These are phyloP conservation scores for Aspiorhynchus laticeps DNA, from an alignment of 2,113 vertebrate genomes.

Conservation along the genomic window DNA sequence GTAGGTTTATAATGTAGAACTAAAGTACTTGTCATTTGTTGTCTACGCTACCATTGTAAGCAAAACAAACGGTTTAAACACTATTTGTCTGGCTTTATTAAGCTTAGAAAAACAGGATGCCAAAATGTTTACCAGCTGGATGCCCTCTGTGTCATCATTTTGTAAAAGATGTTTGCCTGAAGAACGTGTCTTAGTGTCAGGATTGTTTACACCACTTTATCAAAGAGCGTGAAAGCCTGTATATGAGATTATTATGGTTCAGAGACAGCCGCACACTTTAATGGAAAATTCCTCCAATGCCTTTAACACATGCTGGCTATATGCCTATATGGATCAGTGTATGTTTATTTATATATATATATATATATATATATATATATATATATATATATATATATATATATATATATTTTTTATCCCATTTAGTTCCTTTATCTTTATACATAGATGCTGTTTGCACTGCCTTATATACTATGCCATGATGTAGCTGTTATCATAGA, in stretches of 20 bases:
- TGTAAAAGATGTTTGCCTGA: conserved; percentile 4
- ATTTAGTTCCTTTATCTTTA: neutral
- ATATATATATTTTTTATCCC: neutral
- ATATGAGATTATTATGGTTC: conserved; percentile 36
- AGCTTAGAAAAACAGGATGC: neutral
- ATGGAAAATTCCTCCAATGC: neutral
- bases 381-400: neutral
- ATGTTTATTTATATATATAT: neutral
- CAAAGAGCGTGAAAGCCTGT: conserved; percentile 35
- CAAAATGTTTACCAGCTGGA: conserved; percentile 10
- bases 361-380: neutral
- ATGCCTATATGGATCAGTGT: neutral
- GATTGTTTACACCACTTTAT: conserved; percentile 43
- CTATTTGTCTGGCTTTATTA: neutral
- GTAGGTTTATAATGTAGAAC: neutral
- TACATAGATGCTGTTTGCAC: neutral
- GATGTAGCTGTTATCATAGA: neutral
- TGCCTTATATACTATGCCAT: neutral
- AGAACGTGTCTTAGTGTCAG: conserved; percentile 15
- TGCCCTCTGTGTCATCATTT: neutral
- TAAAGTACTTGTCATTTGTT: neutral
- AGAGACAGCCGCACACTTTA: conserved; percentile 20
- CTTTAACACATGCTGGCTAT: neutral
- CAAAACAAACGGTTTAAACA: neutral
- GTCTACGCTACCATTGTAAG: neutral